A percentile compares a stretch with the other conserved stretches of the same genome.
Evolutionary conservation across 2,888 invertebrate species (phyloP).

Genomic region (Sminthurinus aureus): DNA sequence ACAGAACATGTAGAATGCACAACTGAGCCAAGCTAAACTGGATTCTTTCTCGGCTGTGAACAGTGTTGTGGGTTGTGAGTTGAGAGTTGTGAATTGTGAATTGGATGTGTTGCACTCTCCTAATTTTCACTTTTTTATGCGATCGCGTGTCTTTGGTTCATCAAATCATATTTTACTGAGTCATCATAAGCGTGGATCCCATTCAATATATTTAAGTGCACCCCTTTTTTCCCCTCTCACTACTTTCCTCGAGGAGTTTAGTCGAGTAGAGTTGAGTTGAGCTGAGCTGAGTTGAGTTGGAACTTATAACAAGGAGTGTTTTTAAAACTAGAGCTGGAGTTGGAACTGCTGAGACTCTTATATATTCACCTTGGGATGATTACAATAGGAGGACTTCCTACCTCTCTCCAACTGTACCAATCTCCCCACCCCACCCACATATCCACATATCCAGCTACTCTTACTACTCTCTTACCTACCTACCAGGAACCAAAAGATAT

Average conservation of each 20-base stretch:
- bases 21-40: too few species aligned
- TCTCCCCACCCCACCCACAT: too few species aligned
- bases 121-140: conserved; percentile 47
- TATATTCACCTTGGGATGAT: too few species aligned
- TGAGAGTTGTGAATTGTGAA: conserved; percentile 4
- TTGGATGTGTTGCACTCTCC: conserved; percentile 35
- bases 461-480: too few species aligned
- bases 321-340: background rate
- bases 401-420: too few species aligned
- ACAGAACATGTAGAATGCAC: too few species aligned
- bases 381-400: too few species aligned
- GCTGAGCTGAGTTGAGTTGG: background rate
- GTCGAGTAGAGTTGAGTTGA: background rate
- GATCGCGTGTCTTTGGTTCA: conserved; percentile 55
- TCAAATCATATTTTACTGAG: conserved; percentile 54
- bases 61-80: background rate
- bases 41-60: background rate
- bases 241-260: background rate
- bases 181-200: conserved; percentile 43
- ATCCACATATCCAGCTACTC: too few species aligned
- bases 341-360: background rate
- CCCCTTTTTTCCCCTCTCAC: conserved; percentile 19
- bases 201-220: conserved; percentile 52
- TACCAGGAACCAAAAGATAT: too few species aligned
- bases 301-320: background rate